Base-by-base conservation (phyloP, 2,888 invertebrate species). In the Acleris literana region DNA sequence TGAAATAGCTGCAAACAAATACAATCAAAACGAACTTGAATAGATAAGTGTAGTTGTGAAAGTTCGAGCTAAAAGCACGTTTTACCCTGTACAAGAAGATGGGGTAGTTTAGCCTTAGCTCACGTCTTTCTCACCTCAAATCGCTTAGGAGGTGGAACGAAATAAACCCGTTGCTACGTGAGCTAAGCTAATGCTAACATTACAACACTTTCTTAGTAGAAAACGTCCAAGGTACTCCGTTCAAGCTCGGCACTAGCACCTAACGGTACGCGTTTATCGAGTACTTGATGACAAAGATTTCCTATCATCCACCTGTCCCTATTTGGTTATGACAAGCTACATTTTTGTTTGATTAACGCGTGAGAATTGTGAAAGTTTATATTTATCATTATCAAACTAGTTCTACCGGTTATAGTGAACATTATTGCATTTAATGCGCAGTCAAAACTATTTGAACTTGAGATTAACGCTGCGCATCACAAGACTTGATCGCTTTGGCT, bases 201-300 rank as follows among this genome's bases (percentile, higher is more conserved):
- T 39, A 39, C 39, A 13, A 39, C 13, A 13, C 39, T 39, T 39
- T 39, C 39, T 39, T 13, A 62, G 13, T 39, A 39, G 39, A 39
- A 39, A 39, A 43, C 18, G 16, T 25, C 33, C 29, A 48, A 9
- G 25, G 39, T 11, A 25, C 39, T 17, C 20, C 46, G 52, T 39
- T 39, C 13, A 39, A 70, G 75, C 76, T 76, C 78, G 80, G 77
- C 78, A 77, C 76, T 71, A 71, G 72, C 73, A 71, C 71, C 72
- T 85, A 87, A 87, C 86, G 83, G 86, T 81, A 73, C 71, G 71
- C 74, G 74, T 79, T 80, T 82, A 81, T 83, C 80, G 74, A 70
- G 71, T 82, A 76, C 83, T 81, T 82, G 82, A 82, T 78, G 79
- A 77, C 81, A 76, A 74, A 83, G 77, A 83, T 84, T 85, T 81